phyloP scores from a whole-genome alignment of 2,113 vertebrate genomes.

The Elephantulus edwardii region DNA sequence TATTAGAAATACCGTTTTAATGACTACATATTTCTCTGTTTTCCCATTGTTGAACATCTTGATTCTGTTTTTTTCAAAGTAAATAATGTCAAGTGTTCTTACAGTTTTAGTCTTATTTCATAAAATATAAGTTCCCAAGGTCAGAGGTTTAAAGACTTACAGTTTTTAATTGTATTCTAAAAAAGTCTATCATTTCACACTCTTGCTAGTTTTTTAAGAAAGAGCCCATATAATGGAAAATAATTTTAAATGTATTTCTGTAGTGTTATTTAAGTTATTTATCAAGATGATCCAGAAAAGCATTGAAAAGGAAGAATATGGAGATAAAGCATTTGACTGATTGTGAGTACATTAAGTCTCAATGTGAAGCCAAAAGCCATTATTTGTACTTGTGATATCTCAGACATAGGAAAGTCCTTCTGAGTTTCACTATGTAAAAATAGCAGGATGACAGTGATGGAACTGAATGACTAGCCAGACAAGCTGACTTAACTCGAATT shows the following conservation, averaged over 20 bases:
- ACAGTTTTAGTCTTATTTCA: constrained; percentile 37
- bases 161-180: constrained; percentile 25
- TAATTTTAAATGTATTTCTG: constrained; percentile 19
- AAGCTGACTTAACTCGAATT: background rate
- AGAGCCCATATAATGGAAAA: background rate
- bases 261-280: background rate
- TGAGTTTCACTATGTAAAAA: constrained; percentile 48
- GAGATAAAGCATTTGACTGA: constrained; percentile 38
- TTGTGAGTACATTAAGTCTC: constrained; percentile 42
- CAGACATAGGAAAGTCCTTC: constrained; percentile 49
- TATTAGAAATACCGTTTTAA: constrained; percentile 15
- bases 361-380: constrained; percentile 48
- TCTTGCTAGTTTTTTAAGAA: constrained; percentile 34
- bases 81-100: constrained; percentile 25
- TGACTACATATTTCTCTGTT: background rate
- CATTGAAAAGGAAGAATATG: constrained; percentile 29
- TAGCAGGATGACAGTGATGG: constrained; percentile 38
- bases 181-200: background rate
- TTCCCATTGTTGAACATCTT: background rate
- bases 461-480: constrained; percentile 46
- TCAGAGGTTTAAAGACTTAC: constrained; percentile 32
- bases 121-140: constrained; percentile 17
- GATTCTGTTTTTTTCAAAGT: constrained; percentile 6
- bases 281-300: constrained; percentile 36
- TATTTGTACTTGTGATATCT: constrained; percentile 52